Evolutionary conservation across 2,113 vertebrate species (phyloP), one percentile per base, ranked within the genome.

Genomic region (Atlantisia rogersi): DNA sequence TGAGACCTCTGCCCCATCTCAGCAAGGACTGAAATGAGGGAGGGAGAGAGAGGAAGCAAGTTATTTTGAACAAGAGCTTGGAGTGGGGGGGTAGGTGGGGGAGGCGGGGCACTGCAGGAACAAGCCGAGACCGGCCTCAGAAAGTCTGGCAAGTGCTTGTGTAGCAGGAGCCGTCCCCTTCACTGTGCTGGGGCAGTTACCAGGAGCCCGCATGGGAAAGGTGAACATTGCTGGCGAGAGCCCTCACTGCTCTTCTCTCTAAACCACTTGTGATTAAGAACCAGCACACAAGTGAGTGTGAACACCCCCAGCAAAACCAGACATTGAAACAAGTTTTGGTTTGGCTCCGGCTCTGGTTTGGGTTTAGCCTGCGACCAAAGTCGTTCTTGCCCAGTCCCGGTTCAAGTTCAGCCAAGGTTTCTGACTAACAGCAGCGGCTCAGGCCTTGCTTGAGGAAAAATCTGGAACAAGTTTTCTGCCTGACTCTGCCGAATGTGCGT

Each of bases 1-100:
- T 4, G 12, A 84, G 87, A 95, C 79, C 82, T 97, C 89, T 94
- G 78, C 74, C 82, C 77, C 63, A 74, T 94, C 81, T 29, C 86
- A 91, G 65, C 39, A 82, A 86, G 93, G 22, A 29, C 39, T 59
- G 71, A 82, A 91, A 71, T 0, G 1, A 82, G 44, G 31, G 39
- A 74, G 31, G 22, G 37, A 46, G 37, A 76, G 20, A 92, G 52
- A 82, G 58, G 69, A 91, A 78, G 35, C 2, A 0, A 86, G 71
- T 69, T 69, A 82, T 82, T 84, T 76, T 71, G 79, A 87, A 75
- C 32, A 77, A 64, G 29, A 15, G 19, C 16, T 31, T 48, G 48
- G 21, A 21, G 15, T 15, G n/a, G 19, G 29, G 14, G 2, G 10
- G 12, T 46, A 18, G 44, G 44, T 46, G 44, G 44, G 44, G 48